A percentile compares a stretch with the other conserved stretches of the same genome.
phyloP scores from a whole-genome alignment of 1,140 invertebrate species.

The Tetragnatha versicolor region DNA sequence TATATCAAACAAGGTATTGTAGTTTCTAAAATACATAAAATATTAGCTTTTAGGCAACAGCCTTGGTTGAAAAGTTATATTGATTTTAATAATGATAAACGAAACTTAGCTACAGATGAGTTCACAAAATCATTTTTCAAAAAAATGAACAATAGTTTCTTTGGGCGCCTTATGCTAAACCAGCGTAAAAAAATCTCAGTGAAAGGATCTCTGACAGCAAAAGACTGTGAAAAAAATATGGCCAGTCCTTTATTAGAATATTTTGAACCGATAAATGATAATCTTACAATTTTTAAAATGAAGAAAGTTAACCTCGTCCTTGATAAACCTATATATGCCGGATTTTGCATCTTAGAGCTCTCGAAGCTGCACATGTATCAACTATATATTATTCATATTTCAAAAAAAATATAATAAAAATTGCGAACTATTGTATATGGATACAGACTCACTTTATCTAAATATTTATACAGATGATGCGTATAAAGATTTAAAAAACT shows the following conservation, averaged over 20 bases:
- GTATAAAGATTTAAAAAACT: no score
- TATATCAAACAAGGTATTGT: slow-evolving; percentile 64
- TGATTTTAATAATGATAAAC: slow-evolving; percentile 63
- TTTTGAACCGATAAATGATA: slow-evolving; percentile 54
- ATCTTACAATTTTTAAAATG: slow-evolving; percentile 49
- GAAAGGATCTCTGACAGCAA: slow-evolving; percentile 59
- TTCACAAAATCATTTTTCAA: slow-evolving; percentile 61
- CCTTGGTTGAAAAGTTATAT: no score
- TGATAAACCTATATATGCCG: slow-evolving; percentile 58
- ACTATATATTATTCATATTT: no score
- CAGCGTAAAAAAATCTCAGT: slow-evolving; percentile 64
- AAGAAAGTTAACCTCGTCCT: slow-evolving; percentile 54
- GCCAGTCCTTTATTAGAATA: slow-evolving; percentile 45
- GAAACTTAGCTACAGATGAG: slow-evolving; percentile 58
- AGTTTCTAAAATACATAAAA: slow-evolving; percentile 66
- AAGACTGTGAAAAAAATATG: slow-evolving; percentile 60
- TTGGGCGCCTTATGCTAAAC: slow-evolving; percentile 68
- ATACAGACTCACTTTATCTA: no score
- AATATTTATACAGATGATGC: no score
- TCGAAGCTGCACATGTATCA: slow-evolving; percentile 9
- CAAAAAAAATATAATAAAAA: no score
- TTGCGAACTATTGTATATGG: no score
- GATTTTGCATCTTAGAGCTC: slow-evolving; percentile 1
- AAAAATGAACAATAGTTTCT: slow-evolving; percentile 66
- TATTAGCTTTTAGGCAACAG: slow-evolving; percentile 67